A percentile compares a stretch with the other conserved stretches of the same genome.
Conservation (phyloP, 2,888 invertebrate species). For the Labia minor region DNA sequence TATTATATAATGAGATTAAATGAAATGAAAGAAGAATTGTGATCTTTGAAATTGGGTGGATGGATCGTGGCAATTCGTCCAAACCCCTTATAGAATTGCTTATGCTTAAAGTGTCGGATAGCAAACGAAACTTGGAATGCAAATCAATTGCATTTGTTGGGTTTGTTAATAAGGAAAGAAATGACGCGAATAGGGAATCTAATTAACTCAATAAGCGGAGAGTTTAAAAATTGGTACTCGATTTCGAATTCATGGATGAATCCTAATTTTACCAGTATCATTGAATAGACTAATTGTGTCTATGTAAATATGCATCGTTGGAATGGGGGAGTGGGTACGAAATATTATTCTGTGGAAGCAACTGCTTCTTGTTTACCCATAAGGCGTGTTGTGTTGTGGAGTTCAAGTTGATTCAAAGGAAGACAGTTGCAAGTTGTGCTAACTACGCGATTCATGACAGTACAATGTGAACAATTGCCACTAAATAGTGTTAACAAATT, state of each 20-base stretch:
- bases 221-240: background rate
- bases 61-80: no score
- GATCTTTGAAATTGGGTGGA: no score
- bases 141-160: no score
- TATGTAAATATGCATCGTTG: background rate
- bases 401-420: background rate
- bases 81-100: no score
- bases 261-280: background rate
- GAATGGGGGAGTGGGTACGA: background rate
- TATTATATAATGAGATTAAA: no score
- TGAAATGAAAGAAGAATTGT: no score
- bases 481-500: background rate
- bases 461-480: background rate
- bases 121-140: no score
- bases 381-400: background rate
- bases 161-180: no score
- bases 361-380: background rate
- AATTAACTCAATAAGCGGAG: background rate
- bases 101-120: no score
- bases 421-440: background rate
- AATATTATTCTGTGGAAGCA: background rate
- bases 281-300: conserved; percentile 4
- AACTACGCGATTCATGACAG: conserved; percentile 7
- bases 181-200: background rate
- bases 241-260: background rate